These are phyloP conservation scores for Pionites leucogaster DNA, from an alignment of 2,113 vertebrate genomes.

Conservation along the genomic window DNA sequence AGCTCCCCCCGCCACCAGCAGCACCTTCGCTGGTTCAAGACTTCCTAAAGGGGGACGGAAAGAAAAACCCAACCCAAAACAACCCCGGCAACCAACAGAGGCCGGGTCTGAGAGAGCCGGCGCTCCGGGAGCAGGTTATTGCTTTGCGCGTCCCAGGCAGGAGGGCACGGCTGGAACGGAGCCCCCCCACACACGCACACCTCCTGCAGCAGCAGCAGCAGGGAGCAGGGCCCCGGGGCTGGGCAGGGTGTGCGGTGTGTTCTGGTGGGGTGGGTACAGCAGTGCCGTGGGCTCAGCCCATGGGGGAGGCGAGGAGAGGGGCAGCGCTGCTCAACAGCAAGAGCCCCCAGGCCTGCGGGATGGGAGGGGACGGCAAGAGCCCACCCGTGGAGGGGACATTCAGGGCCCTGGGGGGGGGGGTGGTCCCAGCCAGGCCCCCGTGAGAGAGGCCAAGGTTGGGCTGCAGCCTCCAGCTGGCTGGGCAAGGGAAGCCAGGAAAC, in stretches of 20 bases:
- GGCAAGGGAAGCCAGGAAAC: background rate
- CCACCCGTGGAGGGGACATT: background rate
- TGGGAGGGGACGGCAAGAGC: background rate
- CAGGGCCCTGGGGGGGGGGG: background rate
- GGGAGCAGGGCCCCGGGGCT: background rate
- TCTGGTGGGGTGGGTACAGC: background rate
- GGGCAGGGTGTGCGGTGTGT: background rate
- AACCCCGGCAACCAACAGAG: background rate
- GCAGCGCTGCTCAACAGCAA: slow-evolving; percentile 44
- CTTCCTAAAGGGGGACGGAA: background rate
- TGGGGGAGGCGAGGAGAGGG: background rate
- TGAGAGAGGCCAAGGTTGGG: background rate
- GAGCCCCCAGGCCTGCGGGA: background rate
- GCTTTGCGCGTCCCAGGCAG: background rate
- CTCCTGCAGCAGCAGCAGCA: background rate
- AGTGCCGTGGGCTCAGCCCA: background rate
- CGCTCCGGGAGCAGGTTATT: background rate
- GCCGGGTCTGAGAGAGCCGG: background rate
- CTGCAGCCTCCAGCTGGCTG: background rate
- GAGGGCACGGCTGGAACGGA: background rate
- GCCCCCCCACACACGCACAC: too few species aligned
- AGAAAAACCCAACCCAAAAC: background rate
- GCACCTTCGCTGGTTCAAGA: background rate
- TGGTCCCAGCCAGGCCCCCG: accelerated
- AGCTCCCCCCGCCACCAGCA: background rate